Base-by-base conservation (phyloP, 2,113 vertebrate genomes). In the Oplegnathus fasciatus region DNA sequence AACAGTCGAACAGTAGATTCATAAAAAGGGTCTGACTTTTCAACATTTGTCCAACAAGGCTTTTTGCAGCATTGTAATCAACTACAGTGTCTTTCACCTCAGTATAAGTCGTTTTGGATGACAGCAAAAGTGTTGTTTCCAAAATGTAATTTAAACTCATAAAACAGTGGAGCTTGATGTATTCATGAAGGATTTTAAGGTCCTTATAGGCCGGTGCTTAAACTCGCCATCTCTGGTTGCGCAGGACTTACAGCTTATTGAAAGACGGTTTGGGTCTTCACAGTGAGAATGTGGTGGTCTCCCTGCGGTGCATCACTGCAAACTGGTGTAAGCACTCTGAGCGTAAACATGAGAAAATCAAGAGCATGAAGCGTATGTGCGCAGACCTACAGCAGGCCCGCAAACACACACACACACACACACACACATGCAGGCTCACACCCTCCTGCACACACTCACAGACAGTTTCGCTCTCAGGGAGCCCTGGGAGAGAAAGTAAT, bases 401-500 rank as follows among this genome's bases (percentile, higher is more conserved):
- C 34, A 85, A 79, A 48, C 46, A 48, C 46, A 48, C 46, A 48
- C 46, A 46, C 69, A 55, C 87, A 48, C 46, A 57, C 74, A 20
- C 72, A 46, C 13, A 65, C 54, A 14, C 67, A 37, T 42, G 46
- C 48, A 30, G 46, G 18, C 75, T 67, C 57, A 50, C 68, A 75
- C 65, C 34, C 70, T 37, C 75, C 74, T 70, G 70, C 70, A 57
- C 85, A 55, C 48, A 57, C 75, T 77, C 72, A 42, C 48, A 60
- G 48, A 57, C 28, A 64, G 62, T 73, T 66, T 80, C 4, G 18
- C 92, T 91, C 75, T 82, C 26, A 4, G 67, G 70, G 78, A 80
- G 88, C 78, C 68, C 71, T 75, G 76, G 66, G 88, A 89, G 90
- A 89, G 81, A 90, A 92, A 78, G 62, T 91, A 93, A 89, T 94